These are phyloP conservation scores for Daktulosphaira vitifoliae DNA, from an alignment of 1,140 invertebrate species.

Conservation along the genomic window DNA sequence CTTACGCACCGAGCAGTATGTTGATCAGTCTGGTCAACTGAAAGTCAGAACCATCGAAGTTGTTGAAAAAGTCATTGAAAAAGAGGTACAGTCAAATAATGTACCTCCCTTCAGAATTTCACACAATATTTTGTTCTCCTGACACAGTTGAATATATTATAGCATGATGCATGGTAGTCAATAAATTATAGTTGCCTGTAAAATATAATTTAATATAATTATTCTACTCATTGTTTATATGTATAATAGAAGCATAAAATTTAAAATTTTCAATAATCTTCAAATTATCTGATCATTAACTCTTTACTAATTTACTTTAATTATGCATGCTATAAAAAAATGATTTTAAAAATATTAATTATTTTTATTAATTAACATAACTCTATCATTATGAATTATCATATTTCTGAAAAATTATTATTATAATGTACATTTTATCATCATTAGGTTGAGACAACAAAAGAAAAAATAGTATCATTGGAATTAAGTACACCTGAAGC, in stretches of 20 bases:
- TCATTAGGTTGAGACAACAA: conserved; percentile 81
- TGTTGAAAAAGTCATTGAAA: conserved; percentile 89
- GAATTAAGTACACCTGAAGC: conserved; percentile 61
- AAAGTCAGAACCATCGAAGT: conserved; percentile 82
- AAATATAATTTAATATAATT: too few species aligned
- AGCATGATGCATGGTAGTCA: conserved; percentile 20
- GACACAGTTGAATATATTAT: not conserved
- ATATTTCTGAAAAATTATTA: too few species aligned
- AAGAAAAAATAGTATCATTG: conserved; percentile 79
- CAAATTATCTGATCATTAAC: too few species aligned
- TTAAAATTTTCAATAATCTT: too few species aligned
- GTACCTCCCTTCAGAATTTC: conserved; percentile 27
- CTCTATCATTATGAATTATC: too few species aligned
- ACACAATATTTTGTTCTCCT: conserved; percentile 11
- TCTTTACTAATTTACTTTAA: too few species aligned
- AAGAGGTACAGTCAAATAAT: conserved; percentile 57
- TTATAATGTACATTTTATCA: too few species aligned
- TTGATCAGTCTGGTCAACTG: conserved; percentile 76
- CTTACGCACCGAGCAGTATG: conserved; percentile 74
- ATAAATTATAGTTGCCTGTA: not conserved
- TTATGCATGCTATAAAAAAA: too few species aligned
- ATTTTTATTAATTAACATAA: too few species aligned
- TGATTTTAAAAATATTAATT: too few species aligned
- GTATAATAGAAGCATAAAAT: too few species aligned
- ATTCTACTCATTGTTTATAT: too few species aligned